These are phyloP conservation scores for Ephestia elutella DNA, from an alignment of 1,140 invertebrate genomes.

Conservation along the genomic window DNA sequence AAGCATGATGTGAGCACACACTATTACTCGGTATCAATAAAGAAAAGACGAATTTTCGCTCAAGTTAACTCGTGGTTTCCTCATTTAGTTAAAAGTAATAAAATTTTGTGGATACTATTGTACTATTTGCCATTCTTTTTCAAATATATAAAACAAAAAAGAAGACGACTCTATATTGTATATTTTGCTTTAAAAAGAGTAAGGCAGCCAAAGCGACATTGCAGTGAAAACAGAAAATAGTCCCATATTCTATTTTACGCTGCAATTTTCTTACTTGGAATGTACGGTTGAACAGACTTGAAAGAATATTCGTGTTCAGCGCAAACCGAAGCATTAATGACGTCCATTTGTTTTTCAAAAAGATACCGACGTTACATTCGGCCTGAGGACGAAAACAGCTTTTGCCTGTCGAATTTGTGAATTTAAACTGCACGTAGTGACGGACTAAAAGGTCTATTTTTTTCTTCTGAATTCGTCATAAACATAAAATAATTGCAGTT, in stretches of 20 bases:
- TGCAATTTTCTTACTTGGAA: slow-evolving; percentile 37
- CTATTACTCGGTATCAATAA: no score
- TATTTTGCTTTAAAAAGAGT: neutral
- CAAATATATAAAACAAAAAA: no score
- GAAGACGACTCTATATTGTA: neutral
- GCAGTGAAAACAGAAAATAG: slow-evolving; percentile 1
- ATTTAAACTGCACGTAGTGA: neutral
- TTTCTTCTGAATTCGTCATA: no score
- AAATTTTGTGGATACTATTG: no score
- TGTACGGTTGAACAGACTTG: slow-evolving; percentile 48
- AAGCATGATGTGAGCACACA: no score
- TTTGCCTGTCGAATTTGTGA: neutral
- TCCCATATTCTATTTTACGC: slow-evolving; percentile 29
- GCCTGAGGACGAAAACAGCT: neutral
- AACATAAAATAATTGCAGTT: no score
- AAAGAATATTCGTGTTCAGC: slow-evolving; percentile 52
- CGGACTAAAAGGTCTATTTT: no score
- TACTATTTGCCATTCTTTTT: no score
- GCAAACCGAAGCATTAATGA: slow-evolving; percentile 46
- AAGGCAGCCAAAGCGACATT: neutral
- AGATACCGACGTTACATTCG: neutral
- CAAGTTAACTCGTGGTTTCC: no score
- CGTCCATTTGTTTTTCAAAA: slow-evolving; percentile 36
- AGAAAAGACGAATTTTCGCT: no score
- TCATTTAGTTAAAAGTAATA: no score